These are phyloP conservation scores for Acipenser transmontanus DNA, from an alignment of 2,797 vertebrate species.

Conservation along the genomic window DNA sequence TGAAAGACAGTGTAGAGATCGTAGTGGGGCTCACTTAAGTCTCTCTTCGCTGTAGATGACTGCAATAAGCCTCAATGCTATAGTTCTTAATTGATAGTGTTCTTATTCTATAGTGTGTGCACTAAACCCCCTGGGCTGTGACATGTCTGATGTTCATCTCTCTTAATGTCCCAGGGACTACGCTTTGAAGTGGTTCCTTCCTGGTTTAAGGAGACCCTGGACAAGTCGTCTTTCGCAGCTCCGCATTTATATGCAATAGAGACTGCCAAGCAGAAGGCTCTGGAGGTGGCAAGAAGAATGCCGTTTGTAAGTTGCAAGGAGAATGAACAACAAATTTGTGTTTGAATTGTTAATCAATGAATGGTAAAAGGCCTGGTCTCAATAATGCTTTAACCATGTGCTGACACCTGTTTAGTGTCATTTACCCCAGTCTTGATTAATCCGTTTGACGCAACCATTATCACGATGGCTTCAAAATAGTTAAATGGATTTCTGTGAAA, in stretches of 20 bases:
- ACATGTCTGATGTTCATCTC: neutral
- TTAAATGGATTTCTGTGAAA: too few relatives aligned
- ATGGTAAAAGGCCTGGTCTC: neutral
- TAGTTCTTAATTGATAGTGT: neutral
- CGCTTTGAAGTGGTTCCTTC: conserved; percentile 89
- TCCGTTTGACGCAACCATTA: too few relatives aligned
- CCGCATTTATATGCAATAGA: conserved; percentile 84
- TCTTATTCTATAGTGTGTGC: too few relatives aligned
- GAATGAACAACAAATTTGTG: neutral
- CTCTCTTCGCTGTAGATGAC: too few relatives aligned
- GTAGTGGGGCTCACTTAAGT: too few relatives aligned
- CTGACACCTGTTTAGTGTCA: neutral
- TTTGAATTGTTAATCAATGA: neutral
- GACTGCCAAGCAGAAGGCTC: conserved; percentile 85
- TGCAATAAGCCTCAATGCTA: neutral
- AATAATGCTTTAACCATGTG: neutral
- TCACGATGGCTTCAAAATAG: too few relatives aligned
- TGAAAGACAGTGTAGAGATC: too few relatives aligned
- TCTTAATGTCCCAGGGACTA: conserved; percentile 64
- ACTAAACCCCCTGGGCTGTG: too few relatives aligned
- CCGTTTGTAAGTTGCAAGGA: conserved; percentile 58
- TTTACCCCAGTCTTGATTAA: conserved; percentile 11
- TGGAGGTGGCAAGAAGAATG: conserved; percentile 87
- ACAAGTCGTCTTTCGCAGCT: conserved; percentile 66
- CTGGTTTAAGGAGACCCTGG: conserved; percentile 85